Percentiles rank a stretch among this genome's conserved stretches.
These are phyloP conservation scores for Caenorhabditis brenneri DNA, from an alignment of 1,140 invertebrate species.

Conservation along the genomic window DNA sequence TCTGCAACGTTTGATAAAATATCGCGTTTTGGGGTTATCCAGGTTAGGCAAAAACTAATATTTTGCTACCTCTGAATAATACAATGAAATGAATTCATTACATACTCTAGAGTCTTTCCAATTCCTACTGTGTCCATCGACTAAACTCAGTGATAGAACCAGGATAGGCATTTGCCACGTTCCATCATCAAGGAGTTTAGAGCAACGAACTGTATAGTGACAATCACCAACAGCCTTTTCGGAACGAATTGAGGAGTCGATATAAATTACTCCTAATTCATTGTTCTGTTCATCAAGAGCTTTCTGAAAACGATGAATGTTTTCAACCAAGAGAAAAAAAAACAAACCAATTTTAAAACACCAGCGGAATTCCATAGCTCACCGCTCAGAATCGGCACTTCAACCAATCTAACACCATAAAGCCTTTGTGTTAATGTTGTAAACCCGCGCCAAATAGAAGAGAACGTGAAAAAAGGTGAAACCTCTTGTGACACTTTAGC, in stretches of 20 bases:
- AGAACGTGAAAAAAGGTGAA: constrained; percentile 46
- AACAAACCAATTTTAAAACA: constrained; percentile 66
- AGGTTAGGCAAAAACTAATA: too few species aligned
- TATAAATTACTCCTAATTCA: constrained; percentile 89
- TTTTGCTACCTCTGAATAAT: too few species aligned
- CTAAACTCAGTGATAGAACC: constrained; percentile 82
- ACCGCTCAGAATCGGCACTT: constrained; percentile 50
- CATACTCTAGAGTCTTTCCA: constrained; percentile 26
- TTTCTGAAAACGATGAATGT: constrained; percentile 66
- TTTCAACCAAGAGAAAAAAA: not conserved
- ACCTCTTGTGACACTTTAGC: not conserved
- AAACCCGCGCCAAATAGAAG: constrained; percentile 53
- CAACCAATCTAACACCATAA: constrained; percentile 62
- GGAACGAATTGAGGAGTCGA: constrained; percentile 89
- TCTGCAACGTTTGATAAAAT: too few species aligned
- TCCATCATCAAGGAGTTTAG: constrained; percentile 79
- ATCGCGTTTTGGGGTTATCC: too few species aligned
- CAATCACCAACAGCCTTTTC: constrained; percentile 95
- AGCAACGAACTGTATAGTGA: constrained; percentile 95
- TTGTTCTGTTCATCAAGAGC: constrained; percentile 52
- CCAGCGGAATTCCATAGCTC: constrained; percentile 63
- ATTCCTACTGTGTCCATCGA: not conserved
- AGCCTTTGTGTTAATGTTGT: constrained; percentile 40
- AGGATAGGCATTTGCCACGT: constrained; percentile 83
- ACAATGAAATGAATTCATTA: constrained; percentile 71